phyloP scores from a whole-genome alignment of 1,140 invertebrate species.

The Drosophila hydei region DNA sequence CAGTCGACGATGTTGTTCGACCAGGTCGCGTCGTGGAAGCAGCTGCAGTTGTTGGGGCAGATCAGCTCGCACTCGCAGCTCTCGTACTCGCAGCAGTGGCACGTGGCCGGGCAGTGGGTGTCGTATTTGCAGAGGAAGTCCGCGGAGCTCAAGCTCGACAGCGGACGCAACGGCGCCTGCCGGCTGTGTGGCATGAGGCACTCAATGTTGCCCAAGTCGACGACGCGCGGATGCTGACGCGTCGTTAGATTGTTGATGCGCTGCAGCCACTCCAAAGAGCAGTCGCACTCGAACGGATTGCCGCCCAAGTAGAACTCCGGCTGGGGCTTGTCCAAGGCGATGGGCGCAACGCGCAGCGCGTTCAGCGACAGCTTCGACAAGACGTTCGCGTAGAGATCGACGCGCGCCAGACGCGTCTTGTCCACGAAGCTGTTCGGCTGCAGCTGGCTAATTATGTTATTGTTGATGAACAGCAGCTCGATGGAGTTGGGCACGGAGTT shows the following conservation, averaged over 20 bases:
- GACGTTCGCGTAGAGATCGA: slow-evolving; percentile 93
- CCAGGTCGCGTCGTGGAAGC: slow-evolving; percentile 94
- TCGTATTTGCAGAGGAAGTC: slow-evolving; percentile 94
- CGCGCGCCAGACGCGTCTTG: slow-evolving; percentile 91
- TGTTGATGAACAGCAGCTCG: slow-evolving; percentile 92
- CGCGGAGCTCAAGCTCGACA: slow-evolving; percentile 88
- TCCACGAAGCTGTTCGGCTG: slow-evolving; percentile 91
- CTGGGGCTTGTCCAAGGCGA: slow-evolving; percentile 86
- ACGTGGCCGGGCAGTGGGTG: slow-evolving; percentile 91
- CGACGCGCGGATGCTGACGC: slow-evolving; percentile 90
- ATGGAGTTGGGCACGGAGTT: slow-evolving; percentile 91
- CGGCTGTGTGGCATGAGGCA: slow-evolving; percentile 92
- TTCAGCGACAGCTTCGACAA: slow-evolving; percentile 91
- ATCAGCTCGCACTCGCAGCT: slow-evolving; percentile 94
- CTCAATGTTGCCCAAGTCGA: slow-evolving; percentile 92
- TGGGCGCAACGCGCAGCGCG: slow-evolving; percentile 88
- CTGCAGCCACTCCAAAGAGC: slow-evolving; percentile 94
- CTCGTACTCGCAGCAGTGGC: slow-evolving; percentile 94
- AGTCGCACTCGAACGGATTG: slow-evolving; percentile 95
- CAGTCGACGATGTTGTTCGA: slow-evolving; percentile 93
- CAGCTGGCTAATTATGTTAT: slow-evolving; percentile 90
- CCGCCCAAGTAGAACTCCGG: slow-evolving; percentile 94
- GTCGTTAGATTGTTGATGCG: slow-evolving; percentile 89
- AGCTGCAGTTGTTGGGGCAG: slow-evolving; percentile 93
- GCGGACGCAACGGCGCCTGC: slow-evolving; percentile 88